Base-by-base conservation (phyloP, 2,113 vertebrate genomes). In the Scopus umbretta region DNA sequence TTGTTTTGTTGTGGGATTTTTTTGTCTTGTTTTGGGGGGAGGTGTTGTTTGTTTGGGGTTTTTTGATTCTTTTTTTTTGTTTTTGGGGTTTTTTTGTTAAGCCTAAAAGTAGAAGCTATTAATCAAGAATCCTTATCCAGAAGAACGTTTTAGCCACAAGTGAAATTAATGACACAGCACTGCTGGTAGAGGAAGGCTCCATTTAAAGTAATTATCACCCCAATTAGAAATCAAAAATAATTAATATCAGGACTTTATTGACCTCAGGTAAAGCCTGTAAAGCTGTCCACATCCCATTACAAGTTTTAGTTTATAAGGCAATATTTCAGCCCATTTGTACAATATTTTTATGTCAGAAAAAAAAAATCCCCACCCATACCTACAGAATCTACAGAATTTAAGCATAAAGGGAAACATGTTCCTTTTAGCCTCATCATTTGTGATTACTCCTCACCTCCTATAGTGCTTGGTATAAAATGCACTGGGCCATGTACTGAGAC, bases 151-250 rank as follows among this genome's bases (percentile, higher is more conserved):
- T 66, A 91, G 15, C 25, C 68, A 88, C 45, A 76, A 61, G 27
- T 88, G 43, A 90, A 95, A 94, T 80, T 76, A 94, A 93, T 96
- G 75, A 80, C 68, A 47, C 62, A 88, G 25, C 30, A 40, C 52
- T 61, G 30, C 23, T 68, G 3, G 16, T 87, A 91, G 19, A 85
- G 49, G 25, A 91, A 76, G 40, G 8, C 15, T 85, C 14, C 14
- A 75, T 90, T 82, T 90, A 68, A 84, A 91, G 61, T 49, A 87
- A 92, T 74, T 80, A 86, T 84, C 88, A 86, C 19, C 4, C 50
- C 56, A 89, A 84, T 68, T 90, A 74, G 30, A 88, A 95, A 89
- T 79, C 70, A 96, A 81, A 87, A 30, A 36, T 18, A 89, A 74
- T 85, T 67, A 81, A 45, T 91, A 61, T 79, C 73, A 89, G 52